phyloP scores from a whole-genome alignment of 2,797 vertebrate genomes.

The Mormyrops boulengeri region DNA sequence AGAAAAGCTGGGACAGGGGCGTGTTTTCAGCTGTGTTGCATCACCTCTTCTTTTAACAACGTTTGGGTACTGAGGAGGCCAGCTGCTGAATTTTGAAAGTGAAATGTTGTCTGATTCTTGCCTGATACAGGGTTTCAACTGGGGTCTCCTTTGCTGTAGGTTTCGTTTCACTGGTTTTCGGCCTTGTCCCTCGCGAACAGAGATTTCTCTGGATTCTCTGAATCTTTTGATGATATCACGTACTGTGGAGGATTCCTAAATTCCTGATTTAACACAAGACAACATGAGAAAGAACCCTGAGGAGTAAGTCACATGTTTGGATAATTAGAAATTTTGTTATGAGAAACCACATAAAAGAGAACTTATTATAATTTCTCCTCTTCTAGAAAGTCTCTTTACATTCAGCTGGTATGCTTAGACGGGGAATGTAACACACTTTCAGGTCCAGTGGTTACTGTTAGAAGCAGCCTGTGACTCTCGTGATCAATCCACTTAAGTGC shows the following conservation, averaged over 20 bases:
- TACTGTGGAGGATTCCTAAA: background rate
- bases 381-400: background rate
- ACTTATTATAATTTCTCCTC: background rate
- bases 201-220: background rate
- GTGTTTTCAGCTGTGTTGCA: background rate
- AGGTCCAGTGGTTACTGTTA: background rate
- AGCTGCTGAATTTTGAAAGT: background rate
- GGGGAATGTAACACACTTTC: background rate
- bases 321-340: background rate
- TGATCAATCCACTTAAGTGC: background rate
- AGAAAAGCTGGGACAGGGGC: background rate
- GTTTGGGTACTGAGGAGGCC: background rate
- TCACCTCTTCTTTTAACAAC: background rate
- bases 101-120: background rate
- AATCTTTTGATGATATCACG: background rate
- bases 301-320: background rate
- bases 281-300: background rate
- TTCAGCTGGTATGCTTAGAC: background rate
- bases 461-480: background rate
- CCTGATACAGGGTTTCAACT: background rate
- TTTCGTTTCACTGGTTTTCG: background rate
- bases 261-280: background rate
- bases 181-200: background rate
- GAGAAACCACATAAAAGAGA: background rate
- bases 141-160: no score